These are phyloP conservation scores for Shinisaurus crocodilurus DNA, from an alignment of 2,113 vertebrate species.

Conservation along the genomic window DNA sequence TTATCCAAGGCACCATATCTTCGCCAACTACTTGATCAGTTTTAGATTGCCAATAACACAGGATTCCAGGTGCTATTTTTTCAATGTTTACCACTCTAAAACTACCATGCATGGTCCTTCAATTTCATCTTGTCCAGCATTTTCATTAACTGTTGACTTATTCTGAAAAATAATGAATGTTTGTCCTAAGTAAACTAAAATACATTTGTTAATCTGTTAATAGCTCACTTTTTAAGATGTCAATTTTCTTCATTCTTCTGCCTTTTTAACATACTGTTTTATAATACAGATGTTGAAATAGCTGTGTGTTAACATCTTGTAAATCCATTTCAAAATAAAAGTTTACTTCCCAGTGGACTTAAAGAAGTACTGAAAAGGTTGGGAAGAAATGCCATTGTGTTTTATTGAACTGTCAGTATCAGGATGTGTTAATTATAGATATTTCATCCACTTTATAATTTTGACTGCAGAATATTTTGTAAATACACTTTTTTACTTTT, in stretches of 20 bases:
- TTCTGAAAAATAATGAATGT: constrained; percentile 67
- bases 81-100: constrained; percentile 81
- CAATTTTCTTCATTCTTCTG: constrained; percentile 75
- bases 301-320: constrained; percentile 80
- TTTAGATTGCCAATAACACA: constrained; percentile 81
- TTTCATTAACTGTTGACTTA: constrained; percentile 71
- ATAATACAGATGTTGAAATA: constrained; percentile 80
- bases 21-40: constrained; percentile 95
- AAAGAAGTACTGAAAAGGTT: constrained; percentile 79
- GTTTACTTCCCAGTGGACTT: constrained; percentile 71
- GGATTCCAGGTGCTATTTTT: constrained; percentile 82
- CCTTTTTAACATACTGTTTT: constrained; percentile 82
- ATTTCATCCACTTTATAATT: constrained; percentile 83
- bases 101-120: constrained; percentile 85
- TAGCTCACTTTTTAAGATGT: constrained; percentile 80
- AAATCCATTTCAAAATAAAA: constrained; percentile 80
- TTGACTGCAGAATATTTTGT: constrained; percentile 86
- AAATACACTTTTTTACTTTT: constrained; percentile 92
- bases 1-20: constrained; percentile 94
- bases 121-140: constrained; percentile 76
- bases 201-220: constrained; percentile 69
- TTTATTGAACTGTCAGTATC: constrained; percentile 80
- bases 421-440: constrained; percentile 78
- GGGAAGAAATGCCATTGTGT: constrained; percentile 73
- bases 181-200: constrained; percentile 64